Evolutionary conservation across 2,888 invertebrate genomes (phyloP), one percentile per base, ranked within the genome.

Genomic region (Ceraclea dissimilis): DNA sequence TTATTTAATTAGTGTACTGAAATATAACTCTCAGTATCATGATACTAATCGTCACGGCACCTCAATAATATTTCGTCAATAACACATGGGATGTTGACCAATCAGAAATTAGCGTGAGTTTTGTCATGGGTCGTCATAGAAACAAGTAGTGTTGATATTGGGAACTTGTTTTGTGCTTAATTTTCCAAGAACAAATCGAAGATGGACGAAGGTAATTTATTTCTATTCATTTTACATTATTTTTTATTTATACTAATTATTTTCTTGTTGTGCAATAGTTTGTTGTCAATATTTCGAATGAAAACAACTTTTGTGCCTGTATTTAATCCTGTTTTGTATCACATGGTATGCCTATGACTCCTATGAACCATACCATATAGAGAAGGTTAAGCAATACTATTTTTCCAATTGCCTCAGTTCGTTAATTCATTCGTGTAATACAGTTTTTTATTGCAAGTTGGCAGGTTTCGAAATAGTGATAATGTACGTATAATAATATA

Each of bases 31-130:
- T 26, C 26, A 26, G 26, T 4, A 26, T 26, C 4, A 26, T 26
- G 10, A 26, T n/a, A 10, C 10, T 26, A 26, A 10, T 60, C 64
- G 65, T 79, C 75, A 57, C 66, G 71, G 57, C 68, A 70, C 11
- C 68, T 65, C n/a, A 46, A 8, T n/a, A 39, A 39, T 21, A 13
- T 49, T 49, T 49, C 26, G 49, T 55, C 46, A 47, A 49, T 43
- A 50, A 56, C 59, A 59, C 59, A 56, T 59, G 59, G 59, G 56
- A 47, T 48, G 50, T 18, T 50, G 22, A 31, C 59, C 59, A 59
- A 59, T 59, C 59, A 56, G 34, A 16, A 46, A 39, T 47, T 46
- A 52, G 50, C 13, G 20, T 48, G 49, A 50, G 59, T 59, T 59
- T 59, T 56, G 55, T 53, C 52, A 53, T 51, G 53, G 52, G 59